Base-by-base conservation (phyloP, 2,113 vertebrate genomes). In the Nothoprocta pentlandii region DNA sequence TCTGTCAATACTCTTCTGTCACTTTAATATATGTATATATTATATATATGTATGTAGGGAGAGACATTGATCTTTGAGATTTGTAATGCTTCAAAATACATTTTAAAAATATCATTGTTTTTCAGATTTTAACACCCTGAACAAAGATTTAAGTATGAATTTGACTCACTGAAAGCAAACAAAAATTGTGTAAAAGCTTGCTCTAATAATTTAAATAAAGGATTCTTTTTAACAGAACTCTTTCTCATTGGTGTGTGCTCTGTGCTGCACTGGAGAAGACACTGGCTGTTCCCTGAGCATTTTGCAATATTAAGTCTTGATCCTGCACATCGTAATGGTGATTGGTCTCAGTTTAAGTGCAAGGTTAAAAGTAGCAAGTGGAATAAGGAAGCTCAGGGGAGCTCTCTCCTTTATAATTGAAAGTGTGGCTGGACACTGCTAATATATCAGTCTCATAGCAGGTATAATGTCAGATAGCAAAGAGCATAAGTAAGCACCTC, bases 1-100 rank as follows among this genome's bases (percentile, higher is more conserved):
- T 66, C 61, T 89, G 79, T 75, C 58, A 71, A 23, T 20, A 76
- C 94, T 94, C 87, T 97, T 97, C 96, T 96, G 94, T 97, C 94
- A 97, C 94, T 96, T 71, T n/a, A 56, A 21, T 69, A 1, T 39
- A 15, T 46, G 3, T 85, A 14, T 66, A 16, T 53, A 16, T 39
- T 59, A 32, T 92, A 10, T 36, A 5, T 51, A 39, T 34, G 7
- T 66, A 23, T 70, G 30, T 39, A 16, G 54, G 32, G 2, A 41
- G 21, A 82, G 8, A 67, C 80, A 83, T 61, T 76, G 6, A 39
- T 56, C 6, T 81, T 8, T 68, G 78, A 70, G 34, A 42, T 61
- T 20, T 3, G 9, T 39, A 63, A 44, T 2, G 25, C 15, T 67
- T 80, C 20, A 90, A 70, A 56, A 90, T 61, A n/a, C 4, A 13